These are phyloP conservation scores for Tillus elongatus DNA, from an alignment of 2,888 invertebrate species.

Conservation along the genomic window DNA sequence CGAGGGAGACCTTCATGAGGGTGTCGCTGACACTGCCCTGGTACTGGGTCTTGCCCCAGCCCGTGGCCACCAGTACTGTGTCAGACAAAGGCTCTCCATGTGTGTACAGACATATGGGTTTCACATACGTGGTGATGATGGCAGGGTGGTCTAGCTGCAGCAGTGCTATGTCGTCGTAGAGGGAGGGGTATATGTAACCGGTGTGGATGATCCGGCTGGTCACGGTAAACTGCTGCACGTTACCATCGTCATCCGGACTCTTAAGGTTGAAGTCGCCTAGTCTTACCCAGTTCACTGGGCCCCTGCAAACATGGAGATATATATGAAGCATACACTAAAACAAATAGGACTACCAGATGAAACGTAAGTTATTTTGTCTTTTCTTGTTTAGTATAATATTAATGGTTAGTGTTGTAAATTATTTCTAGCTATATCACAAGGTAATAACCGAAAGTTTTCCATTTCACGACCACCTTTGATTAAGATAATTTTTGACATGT, in stretches of 20 bases:
- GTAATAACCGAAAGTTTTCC: too few species aligned
- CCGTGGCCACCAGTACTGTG: constrained; percentile 36
- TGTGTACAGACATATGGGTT: constrained; percentile 43
- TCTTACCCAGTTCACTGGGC: constrained; percentile 36
- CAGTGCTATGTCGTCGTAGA: constrained; percentile 48
- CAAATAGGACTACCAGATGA: too few species aligned
- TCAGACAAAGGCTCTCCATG: constrained; percentile 16
- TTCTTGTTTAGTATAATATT: too few species aligned
- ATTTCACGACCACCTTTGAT: too few species aligned
- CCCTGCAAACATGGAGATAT: too few species aligned
- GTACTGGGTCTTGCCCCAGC: constrained; percentile 40
- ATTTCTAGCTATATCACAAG: too few species aligned
- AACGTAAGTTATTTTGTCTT: too few species aligned
- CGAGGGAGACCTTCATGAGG: constrained; percentile 44
- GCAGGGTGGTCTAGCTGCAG: constrained; percentile 38
- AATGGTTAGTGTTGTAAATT: too few species aligned
- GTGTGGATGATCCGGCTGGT: constrained; percentile 37
- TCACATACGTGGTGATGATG: constrained; percentile 33
- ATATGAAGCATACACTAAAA: too few species aligned
- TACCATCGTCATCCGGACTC: constrained; percentile 24
- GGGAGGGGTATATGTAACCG: constrained; percentile 34
- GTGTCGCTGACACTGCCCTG: constrained; percentile 28
- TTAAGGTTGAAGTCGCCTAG: constrained; percentile 43
- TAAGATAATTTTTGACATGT: too few species aligned
- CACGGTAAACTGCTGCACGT: constrained; percentile 33